These are phyloP conservation scores for Clavelina lepadiformis DNA, from an alignment of 23 tunicate genomes.

Conservation along the genomic window DNA sequence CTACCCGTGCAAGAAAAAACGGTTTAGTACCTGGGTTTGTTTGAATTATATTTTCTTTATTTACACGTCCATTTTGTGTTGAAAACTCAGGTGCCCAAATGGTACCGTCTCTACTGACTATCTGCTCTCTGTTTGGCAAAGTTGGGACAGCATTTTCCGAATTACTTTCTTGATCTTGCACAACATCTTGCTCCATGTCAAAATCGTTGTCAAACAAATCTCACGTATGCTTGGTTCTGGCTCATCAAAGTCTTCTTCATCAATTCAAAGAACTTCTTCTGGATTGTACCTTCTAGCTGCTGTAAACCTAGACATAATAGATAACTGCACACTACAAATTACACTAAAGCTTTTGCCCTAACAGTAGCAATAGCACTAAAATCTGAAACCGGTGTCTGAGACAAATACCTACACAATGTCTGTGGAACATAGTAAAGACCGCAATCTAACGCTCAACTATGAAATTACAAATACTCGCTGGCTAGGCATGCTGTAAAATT, in stretches of 20 bases:
- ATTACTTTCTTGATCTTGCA: slow-evolving; percentile 10
- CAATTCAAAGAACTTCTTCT: slow-evolving; percentile 9
- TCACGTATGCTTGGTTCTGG: slow-evolving; percentile 8
- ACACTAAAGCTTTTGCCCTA: no score
- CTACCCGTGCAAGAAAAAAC: slow-evolving; percentile 14
- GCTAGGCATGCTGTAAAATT: no score
- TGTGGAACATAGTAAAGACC: no score
- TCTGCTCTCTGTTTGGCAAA: slow-evolving; percentile 9
- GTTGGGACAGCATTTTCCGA: slow-evolving; percentile 7
- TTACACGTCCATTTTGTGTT: no score
- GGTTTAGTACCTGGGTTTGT: slow-evolving; percentile 14
- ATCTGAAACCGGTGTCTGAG: no score
- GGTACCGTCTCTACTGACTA: slow-evolving; percentile 11
- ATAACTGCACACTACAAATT: no score
- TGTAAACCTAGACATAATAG: slow-evolving; percentile 9
- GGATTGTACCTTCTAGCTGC: slow-evolving; percentile 1
- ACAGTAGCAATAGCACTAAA: no score
- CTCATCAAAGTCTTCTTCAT: slow-evolving; percentile 11
- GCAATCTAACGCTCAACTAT: no score
- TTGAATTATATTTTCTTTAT: slow-evolving; percentile 9
- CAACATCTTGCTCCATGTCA: slow-evolving; percentile 6
- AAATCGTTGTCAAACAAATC: slow-evolving; percentile 2
- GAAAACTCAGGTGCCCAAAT: slow-evolving; percentile 8
- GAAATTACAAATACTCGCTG: no score
- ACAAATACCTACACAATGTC: no score